Evolutionary conservation across 92 coral and sea anemone genomes (phyloP), one percentile per base, ranked within the genome.

Genomic region (Siderastrea radians): DNA sequence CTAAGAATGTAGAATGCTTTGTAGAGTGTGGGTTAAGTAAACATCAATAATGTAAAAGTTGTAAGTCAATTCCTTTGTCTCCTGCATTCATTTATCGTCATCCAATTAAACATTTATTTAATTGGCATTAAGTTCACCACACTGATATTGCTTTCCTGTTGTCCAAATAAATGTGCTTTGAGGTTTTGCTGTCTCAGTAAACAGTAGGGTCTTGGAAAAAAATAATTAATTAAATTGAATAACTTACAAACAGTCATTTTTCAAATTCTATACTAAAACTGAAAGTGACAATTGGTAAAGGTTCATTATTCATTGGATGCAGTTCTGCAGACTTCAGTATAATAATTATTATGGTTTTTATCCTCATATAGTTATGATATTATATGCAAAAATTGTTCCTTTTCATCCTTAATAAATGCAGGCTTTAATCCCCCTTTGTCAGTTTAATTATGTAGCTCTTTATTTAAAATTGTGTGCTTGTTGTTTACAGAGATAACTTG

Each of bases 41-140:
- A 82, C 86, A 82, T 58, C 45, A 82, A 59, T 74, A n/a, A 82
- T 82, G 77, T 58, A 70, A 48, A 72, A 72, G 57, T 70, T 82
- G 86, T 54, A 57, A 10, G 64, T 49, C 75, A 7, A 57, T 57
- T 82, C 60, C 63, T 82, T 71, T 82, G 78, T 82, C 44, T 13
- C 16, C 54, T 54, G 48, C 58, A 70, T 82, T 72, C 86, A 71
- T 70, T 70, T 48, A 59, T 72, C 70, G 57, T 82, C 86, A 70
- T 57, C 86, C 80, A 74, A 84, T 84, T 73, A 84, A 84, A 74
- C 74, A 74, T 73, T 84, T 60, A 60, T 74, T 84, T 84, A 72
- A 84, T 84, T 74, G 73, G 38, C 80, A 43, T 61, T 74, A 74
- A 7, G 44, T 74, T 60, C 50, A 44, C 74, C 73, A 59, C 87